Conservation (phyloP, 37 sponge, comb jelly and placozoan species). For the Chondrilla cf. caribensis region DNA sequence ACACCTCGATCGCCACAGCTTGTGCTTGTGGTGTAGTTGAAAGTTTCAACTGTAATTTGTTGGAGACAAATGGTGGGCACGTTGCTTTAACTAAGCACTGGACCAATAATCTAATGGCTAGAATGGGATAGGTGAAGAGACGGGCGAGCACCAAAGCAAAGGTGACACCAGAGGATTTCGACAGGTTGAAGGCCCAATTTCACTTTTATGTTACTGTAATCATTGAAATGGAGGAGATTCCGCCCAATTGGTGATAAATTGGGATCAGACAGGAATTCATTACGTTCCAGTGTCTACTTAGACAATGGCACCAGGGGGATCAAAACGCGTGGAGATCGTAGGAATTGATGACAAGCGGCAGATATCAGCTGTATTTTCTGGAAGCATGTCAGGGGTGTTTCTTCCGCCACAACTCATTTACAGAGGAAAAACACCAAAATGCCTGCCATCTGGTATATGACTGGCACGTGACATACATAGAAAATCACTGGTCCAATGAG, state of each 20-base stretch:
- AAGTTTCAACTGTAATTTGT: slow-evolving; percentile 12
- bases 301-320: slow-evolving; percentile 52
- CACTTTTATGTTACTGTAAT: slow-evolving; percentile 32
- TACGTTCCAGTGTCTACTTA: slow-evolving; percentile 45
- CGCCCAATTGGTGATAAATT: slow-evolving; percentile 51
- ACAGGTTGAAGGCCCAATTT: slow-evolving; percentile 35
- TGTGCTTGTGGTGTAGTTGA: slow-evolving; percentile 17
- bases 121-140: slow-evolving; percentile 64
- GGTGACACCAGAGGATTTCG: slow-evolving; percentile 35
- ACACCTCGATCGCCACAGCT: slow-evolving; percentile 21
- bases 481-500: slow-evolving; percentile 25
- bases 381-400: slow-evolving; percentile 41
- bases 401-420: slow-evolving; percentile 59
- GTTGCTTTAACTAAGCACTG: slow-evolving; percentile 42
- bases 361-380: slow-evolving; percentile 55
- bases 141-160: slow-evolving; percentile 52
- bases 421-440: slow-evolving; percentile 32
- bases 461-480: slow-evolving; percentile 36
- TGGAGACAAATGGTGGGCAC: slow-evolving; percentile 13
- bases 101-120: slow-evolving; percentile 35
- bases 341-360: slow-evolving; percentile 59
- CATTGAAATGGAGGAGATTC: slow-evolving; percentile 67
- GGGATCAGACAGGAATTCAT: slow-evolving; percentile 66
- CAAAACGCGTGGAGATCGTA: slow-evolving; percentile 48
- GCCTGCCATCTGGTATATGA: slow-evolving; percentile 38